Conservation (phyloP, 2,888 invertebrate genomes). For the Amphimallon solstitiale region DNA sequence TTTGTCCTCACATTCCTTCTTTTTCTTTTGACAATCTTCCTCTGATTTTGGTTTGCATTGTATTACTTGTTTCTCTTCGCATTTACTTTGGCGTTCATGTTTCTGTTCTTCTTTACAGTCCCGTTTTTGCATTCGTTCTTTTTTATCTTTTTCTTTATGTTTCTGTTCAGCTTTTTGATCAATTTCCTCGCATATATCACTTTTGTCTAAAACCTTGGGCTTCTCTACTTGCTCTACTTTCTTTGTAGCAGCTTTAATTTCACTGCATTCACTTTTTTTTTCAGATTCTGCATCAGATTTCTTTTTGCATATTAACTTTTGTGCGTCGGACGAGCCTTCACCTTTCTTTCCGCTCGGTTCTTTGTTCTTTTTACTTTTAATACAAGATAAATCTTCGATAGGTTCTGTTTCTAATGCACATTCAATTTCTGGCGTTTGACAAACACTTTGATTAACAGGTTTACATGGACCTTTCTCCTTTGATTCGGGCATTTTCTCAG, state of each 20-base stretch:
- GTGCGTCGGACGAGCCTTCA: conserved; percentile 23
- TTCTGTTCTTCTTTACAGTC: not conserved
- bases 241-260: too few species aligned
- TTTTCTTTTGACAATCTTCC: not conserved
- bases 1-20: conserved; percentile 2
- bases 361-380: too few species aligned
- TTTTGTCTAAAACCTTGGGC: too few species aligned
- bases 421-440: conserved; percentile 17
- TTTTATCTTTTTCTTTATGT: not conserved
- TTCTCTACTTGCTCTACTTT: too few species aligned
- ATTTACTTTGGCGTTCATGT: not conserved
- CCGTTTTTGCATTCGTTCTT: not conserved
- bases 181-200: not conserved
- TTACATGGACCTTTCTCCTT: conserved; percentile 9
- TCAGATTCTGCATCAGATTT: conserved; percentile 4
- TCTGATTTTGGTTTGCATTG: not conserved
- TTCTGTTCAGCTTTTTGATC: not conserved
- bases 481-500: not conserved
- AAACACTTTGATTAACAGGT: conserved; percentile 6
- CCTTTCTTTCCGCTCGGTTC: not conserved
- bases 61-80: not conserved
- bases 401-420: not conserved
- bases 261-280: too few species aligned
- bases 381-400: too few species aligned
- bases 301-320: conserved; percentile 16